These are phyloP conservation scores for Caenorhabditis sinica DNA, from an alignment of 2,888 invertebrate genomes.

Conservation along the genomic window DNA sequence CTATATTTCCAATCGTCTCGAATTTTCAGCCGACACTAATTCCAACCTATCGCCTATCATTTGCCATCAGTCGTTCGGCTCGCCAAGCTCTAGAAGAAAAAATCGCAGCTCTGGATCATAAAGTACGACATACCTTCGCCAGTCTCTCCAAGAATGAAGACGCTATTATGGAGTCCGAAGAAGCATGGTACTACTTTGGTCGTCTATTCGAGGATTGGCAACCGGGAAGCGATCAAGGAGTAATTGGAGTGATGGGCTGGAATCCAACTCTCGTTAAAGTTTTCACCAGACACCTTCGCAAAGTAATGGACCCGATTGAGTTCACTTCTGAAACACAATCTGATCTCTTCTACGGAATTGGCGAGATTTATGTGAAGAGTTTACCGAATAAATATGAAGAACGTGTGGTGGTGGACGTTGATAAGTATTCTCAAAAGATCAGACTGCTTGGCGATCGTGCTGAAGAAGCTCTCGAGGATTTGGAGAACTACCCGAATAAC, in stretches of 20 bases:
- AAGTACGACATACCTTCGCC: slow-evolving; percentile 3
- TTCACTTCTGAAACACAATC: background rate
- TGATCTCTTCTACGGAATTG: slow-evolving; percentile 16
- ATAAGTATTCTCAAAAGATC: slow-evolving; percentile 19
- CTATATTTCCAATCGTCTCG: background rate
- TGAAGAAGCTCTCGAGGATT: background rate
- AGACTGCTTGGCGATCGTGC: background rate
- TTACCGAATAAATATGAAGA: background rate
- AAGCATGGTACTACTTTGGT: background rate
- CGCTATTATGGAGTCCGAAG: slow-evolving; percentile 1
- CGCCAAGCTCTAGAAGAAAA: background rate
- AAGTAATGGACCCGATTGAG: background rate
- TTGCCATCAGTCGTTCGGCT: slow-evolving; percentile 5
- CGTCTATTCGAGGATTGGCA: slow-evolving; percentile 27
- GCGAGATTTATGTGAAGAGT: slow-evolving; percentile 18
- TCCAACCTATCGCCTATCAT: slow-evolving; percentile 5
- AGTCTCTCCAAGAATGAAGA: slow-evolving; percentile 2
- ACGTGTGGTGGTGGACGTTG: slow-evolving; percentile 30
- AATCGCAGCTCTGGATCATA: background rate
- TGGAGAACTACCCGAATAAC: background rate
- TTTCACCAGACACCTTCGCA: background rate
- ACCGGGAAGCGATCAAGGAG: background rate
- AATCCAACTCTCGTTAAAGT: background rate
- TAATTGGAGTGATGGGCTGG: slow-evolving; percentile 45
- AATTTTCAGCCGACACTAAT: slow-evolving; percentile 29